These are phyloP conservation scores for Takifugu flavidus DNA, from an alignment of 2,113 vertebrate genomes.

Conservation along the genomic window DNA sequence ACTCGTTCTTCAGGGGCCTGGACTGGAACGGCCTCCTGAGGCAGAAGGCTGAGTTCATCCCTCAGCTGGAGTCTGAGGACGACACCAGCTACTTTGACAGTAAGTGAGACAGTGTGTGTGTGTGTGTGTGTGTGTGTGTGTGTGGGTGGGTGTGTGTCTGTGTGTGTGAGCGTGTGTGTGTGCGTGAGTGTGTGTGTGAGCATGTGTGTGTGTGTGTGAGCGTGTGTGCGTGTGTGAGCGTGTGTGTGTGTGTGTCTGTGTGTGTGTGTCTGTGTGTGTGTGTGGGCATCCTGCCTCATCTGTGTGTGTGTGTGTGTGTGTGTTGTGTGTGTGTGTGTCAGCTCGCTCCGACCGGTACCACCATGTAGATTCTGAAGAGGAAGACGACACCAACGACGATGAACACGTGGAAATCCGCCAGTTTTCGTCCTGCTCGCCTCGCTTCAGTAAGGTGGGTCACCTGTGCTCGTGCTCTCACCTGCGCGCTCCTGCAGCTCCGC, in stretches of 20 bases:
- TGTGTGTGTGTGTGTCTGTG: neutral
- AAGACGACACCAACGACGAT: conserved; percentile 94
- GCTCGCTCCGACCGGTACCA: conserved; percentile 93
- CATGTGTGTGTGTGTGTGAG: too few species aligned
- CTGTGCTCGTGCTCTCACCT: neutral
- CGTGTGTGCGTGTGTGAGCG: too few species aligned
- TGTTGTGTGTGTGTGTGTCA: conserved; percentile 45
- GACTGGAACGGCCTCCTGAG: conserved; percentile 96
- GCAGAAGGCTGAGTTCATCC: conserved; percentile 98
- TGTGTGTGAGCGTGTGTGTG: too few species aligned
- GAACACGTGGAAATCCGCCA: conserved; percentile 91
- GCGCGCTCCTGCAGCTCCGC: too few species aligned
- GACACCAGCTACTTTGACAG: conserved; percentile 99
- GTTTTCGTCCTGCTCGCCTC: conserved; percentile 94
- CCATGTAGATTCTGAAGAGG: conserved; percentile 93
- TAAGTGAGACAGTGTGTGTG: neutral
- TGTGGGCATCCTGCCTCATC: neutral
- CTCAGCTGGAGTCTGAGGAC: conserved; percentile 95
- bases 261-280: too few species aligned
- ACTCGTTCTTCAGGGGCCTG: conserved; percentile 89
- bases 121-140: too few species aligned
- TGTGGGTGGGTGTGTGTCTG: too few species aligned
- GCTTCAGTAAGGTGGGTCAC: conserved; percentile 88
- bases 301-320: neutral
- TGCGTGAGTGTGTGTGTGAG: too few species aligned